Evolutionary conservation across 2,888 invertebrate genomes (phyloP), one percentile per base, ranked within the genome.

Genomic region (Cataglyphis livida): DNA sequence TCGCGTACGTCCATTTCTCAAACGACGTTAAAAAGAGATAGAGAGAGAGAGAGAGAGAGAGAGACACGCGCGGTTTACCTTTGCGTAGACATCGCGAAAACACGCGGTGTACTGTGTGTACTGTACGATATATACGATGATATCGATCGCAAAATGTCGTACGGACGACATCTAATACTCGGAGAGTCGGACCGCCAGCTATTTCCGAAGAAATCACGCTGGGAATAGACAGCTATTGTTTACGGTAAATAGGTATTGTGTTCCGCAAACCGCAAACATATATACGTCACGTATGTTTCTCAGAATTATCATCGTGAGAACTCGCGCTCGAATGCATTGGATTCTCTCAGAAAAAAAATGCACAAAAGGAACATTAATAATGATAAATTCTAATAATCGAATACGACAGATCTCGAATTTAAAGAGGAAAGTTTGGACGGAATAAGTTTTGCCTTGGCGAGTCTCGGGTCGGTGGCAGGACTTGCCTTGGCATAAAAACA

Each of bases 1-100:
- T 70, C 78, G 71, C 57, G 70, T 44, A 70, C 78, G 44, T 59
- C 41, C 78, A 78, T 78, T 78, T 70, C 78, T 78, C 78, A 70
- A 44, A 44, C 59, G 66, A 66, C 38, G 54, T 78, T 59, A 66
- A 54, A 76, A 38, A 76, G 76, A 66, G 12, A 66, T 7, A 62
- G 64, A 64, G 48, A 35, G 25, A 25, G 25, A 25, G 25, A 25
- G 25, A 25, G 25, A 25, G 25, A 25, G 25, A 25, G 25, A 25
- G 25, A 25, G 1, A 25, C 21, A 18, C 28, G 38, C 68, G 76
- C 32, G 41, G 78, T 70, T 78, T 78, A 78, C 59, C 41, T 70
- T 78, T 44, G 21, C 71, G 71, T 78, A 78, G 59, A 78, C 71
- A 59, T 41, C 59, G 35, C 71, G 78, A 32, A 70, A 78, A 78